Percentiles rank a stretch among this genome's conserved stretches.
Conservation (phyloP, 2,888 invertebrate genomes). For the Melieria crassipennis region DNA sequence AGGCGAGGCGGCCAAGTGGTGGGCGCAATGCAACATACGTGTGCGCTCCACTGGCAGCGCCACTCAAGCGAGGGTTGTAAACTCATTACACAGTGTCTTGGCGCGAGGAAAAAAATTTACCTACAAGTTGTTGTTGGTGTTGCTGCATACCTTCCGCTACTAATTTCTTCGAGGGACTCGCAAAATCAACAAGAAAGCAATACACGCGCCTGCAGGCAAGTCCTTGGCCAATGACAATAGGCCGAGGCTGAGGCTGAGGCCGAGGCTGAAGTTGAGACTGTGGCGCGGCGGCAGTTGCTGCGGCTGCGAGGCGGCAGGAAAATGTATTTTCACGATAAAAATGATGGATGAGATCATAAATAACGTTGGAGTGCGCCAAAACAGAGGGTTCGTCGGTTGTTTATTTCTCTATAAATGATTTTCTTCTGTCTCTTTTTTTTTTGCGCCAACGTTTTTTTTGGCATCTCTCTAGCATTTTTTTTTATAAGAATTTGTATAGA, state of each 20-base stretch:
- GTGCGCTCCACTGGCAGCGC: conserved; percentile 54
- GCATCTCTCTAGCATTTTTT: too few species aligned
- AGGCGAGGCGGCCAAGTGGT: neutral
- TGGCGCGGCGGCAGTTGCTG: too few species aligned
- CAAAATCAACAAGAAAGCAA: conserved; percentile 12
- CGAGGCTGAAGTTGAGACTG: conserved; percentile 35
- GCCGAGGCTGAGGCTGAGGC: conserved; percentile 56
- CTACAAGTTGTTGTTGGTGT: neutral
- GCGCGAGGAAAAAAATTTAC: neutral
- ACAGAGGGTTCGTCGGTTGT: conserved; percentile 66
- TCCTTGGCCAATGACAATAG: conserved; percentile 63
- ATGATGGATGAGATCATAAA: conserved; percentile 67
- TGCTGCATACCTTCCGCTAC: conserved; percentile 49
- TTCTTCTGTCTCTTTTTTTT: conserved; percentile 20
- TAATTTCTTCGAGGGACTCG: conserved; percentile 46
- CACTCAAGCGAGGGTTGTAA: conserved; percentile 50
- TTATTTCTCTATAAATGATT: conserved; percentile 62
- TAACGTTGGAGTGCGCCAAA: conserved; percentile 63
- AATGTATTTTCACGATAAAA: conserved; percentile 67
- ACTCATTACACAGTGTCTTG: conserved; percentile 53
- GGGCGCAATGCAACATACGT: conserved; percentile 17
- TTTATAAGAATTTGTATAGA: too few species aligned
- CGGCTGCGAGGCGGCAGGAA: conserved; percentile 47
- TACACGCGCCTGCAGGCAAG: conserved; percentile 43
- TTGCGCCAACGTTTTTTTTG: conserved; percentile 21